phyloP scores from a whole-genome alignment of 1,140 invertebrate genomes.

The Paralvinella palmiformis region DNA sequence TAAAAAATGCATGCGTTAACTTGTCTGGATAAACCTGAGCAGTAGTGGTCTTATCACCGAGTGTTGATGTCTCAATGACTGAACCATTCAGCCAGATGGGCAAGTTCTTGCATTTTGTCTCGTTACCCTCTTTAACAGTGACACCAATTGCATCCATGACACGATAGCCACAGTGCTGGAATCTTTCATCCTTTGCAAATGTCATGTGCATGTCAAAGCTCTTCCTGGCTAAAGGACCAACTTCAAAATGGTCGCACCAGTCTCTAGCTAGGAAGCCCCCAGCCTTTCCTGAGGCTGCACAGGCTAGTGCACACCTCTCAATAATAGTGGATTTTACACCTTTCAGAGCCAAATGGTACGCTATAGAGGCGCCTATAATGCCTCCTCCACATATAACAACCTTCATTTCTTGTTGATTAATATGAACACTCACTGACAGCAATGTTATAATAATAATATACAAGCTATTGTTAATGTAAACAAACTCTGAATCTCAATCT shows the following conservation, averaged over 20 bases:
- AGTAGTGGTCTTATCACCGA: neutral
- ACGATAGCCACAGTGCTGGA: neutral
- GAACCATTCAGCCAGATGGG: neutral
- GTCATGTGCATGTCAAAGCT: slow-evolving; percentile 5
- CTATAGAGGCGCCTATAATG: neutral
- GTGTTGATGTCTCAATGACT: neutral
- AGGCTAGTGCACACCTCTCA: neutral
- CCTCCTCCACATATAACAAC: slow-evolving; percentile 6
- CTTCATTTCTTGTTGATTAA: too few species aligned
- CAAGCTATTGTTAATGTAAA: too few species aligned
- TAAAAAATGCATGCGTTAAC: neutral
- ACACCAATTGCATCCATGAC: neutral
- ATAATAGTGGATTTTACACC: neutral
- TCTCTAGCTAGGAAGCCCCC: slow-evolving; percentile 1
- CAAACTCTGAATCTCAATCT: too few species aligned
- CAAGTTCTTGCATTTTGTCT: neutral
- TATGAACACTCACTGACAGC: too few species aligned
- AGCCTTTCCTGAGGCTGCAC: neutral
- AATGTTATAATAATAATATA: too few species aligned
- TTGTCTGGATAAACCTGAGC: slow-evolving; percentile 5
- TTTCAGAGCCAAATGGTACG: neutral
- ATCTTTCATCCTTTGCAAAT: neutral
- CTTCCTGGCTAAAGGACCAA: neutral
- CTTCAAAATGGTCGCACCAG: neutral
- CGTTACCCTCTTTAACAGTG: neutral